Base-by-base conservation (phyloP, 2,888 invertebrate genomes). In the Dione juno region DNA sequence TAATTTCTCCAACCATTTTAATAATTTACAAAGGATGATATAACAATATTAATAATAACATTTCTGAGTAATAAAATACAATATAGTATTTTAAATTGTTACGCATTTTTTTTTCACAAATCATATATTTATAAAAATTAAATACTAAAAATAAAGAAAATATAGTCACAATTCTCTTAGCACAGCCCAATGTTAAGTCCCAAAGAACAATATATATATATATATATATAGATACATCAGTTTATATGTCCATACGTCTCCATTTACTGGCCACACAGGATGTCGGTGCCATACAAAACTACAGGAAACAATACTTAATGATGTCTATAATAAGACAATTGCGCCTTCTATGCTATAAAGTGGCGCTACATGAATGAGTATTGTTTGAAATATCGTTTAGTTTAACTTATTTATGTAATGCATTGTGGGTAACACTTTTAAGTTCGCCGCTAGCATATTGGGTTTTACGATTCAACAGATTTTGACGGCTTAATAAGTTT, bases 231-330 rank as follows among this genome's bases (percentile, higher is more conserved):
- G 11, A 58, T 21, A 41, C 37, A n/a, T 37, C 41, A 21, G 3
- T 45, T 45, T 37, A 66, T 35, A 37, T 35, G 40, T 19, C 13
- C 61, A 8, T 61, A 8, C 10, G 7, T 45, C 41, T 21, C n/a
- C 8, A 19, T 80, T 61, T 79, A 68, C 45, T 79, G 77, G 86
- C 88, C 81, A 74, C 53, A 75, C 78, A 72, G 67, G 68, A 64
- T 37, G 85, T 82, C 90, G 91, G 90, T 82, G 77, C 81, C 82
- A 81, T 81, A 86, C 82, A 84, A 88, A 89, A 85, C 84, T 82
- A 82, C 85, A 86, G 85, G 86, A 88, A 87, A 90, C 92, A 89
- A 90, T 88, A 83, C 83, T 81, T 88, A 88, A 89, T 83, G 87
- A 87, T 84, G 79, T 81, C 79, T 80, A 84, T 89, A 90, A 90